A percentile compares a stretch with the other conserved stretches of the same genome.
Conservation (phyloP, 2,113 vertebrate species). For the Crotalus helleri region DNA sequence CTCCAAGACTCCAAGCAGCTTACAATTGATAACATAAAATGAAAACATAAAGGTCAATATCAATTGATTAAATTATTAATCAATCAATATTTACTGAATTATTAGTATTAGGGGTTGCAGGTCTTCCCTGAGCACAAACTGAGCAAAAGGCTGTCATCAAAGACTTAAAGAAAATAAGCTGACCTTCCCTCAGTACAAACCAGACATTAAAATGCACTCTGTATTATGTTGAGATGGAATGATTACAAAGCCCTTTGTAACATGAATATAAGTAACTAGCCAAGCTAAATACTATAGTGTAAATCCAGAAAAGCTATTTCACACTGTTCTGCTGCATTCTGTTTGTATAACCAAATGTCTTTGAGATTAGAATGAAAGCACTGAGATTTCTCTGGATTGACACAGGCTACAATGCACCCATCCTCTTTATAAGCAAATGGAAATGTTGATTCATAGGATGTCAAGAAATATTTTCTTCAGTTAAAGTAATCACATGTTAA, state of each 20-base stretch:
- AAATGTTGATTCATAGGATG: constrained; percentile 66
- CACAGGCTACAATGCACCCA: constrained; percentile 62
- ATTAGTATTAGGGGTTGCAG: not conserved
- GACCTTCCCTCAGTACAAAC: too few relatives aligned
- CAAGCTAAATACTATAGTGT: constrained; percentile 48
- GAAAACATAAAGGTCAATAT: not conserved
- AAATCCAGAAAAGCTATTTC: constrained; percentile 63
- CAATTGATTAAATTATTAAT: not conserved
- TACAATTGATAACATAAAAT: not conserved
- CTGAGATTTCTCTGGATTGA: constrained; percentile 65
- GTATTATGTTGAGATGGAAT: constrained; percentile 32
- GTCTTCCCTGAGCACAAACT: not conserved
- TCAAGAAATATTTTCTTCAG: constrained; percentile 71
- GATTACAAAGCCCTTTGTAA: constrained; percentile 41
- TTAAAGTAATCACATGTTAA: constrained; percentile 70
- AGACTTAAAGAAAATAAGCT: not conserved
- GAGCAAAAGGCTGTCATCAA: not conserved
- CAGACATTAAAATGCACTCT: not conserved
- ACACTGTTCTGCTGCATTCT: constrained; percentile 53
- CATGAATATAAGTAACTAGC: constrained; percentile 63
- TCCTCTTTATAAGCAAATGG: constrained; percentile 47
- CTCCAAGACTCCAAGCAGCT: not conserved
- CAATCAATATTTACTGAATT: not conserved
- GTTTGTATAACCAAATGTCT: constrained; percentile 62
- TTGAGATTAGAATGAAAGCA: constrained; percentile 61